phyloP scores from a whole-genome alignment of 2,888 invertebrate genomes.

The Lasius fuliginosus region DNA sequence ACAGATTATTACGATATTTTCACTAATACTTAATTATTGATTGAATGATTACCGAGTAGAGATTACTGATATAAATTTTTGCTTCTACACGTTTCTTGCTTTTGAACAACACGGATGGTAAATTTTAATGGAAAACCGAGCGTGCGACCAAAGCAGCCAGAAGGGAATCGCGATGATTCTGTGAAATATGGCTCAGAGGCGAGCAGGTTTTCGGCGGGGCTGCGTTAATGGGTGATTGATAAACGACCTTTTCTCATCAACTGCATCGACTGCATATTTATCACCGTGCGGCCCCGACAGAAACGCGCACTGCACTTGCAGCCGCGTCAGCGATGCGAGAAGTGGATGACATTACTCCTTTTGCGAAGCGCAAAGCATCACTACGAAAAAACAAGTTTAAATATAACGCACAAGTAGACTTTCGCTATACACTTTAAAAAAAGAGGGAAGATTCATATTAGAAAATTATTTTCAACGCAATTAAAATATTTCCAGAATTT shows the following conservation, averaged over 20 bases:
- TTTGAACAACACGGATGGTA: conserved; percentile 63
- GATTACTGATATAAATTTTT: conserved; percentile 9
- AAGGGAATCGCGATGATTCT: conserved; percentile 78
- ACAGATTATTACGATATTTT: not conserved
- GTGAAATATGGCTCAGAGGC: conserved; percentile 80
- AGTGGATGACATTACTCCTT: conserved; percentile 52
- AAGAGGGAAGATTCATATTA: not conserved
- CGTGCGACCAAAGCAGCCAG: conserved; percentile 64
- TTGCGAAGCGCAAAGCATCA: conserved; percentile 35
- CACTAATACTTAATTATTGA: not conserved
- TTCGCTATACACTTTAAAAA: not conserved
- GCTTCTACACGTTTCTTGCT: conserved; percentile 22
- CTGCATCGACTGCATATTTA: conserved; percentile 77
- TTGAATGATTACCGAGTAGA: not conserved
- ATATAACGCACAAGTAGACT: conserved; percentile 2
- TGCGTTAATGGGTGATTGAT: conserved; percentile 81
- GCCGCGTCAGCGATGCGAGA: conserved; percentile 62
- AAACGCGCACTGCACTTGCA: conserved; percentile 41
- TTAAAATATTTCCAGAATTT: conserved; percentile 1
- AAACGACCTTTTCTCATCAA: conserved; percentile 79
- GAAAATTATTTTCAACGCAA: not conserved
- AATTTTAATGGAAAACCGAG: conserved; percentile 76
- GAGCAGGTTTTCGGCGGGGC: conserved; percentile 79
- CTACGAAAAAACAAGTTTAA: conserved; percentile 14
- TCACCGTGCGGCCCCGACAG: conserved; percentile 70